Conservation (phyloP, 2,888 invertebrate genomes). For the Yponomeuta malinellus region DNA sequence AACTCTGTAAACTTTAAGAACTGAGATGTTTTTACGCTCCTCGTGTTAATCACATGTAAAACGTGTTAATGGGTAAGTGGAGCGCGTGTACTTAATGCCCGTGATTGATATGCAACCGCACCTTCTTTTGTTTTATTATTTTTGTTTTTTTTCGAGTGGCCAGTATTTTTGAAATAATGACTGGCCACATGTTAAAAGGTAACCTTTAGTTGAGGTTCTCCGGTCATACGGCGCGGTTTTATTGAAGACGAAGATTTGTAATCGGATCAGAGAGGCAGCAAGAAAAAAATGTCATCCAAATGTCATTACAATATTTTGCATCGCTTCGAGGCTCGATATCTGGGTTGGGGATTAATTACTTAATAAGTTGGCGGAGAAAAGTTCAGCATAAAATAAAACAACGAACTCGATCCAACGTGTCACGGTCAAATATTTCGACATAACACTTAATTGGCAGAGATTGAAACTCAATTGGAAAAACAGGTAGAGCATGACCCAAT, state of each 20-base stretch:
- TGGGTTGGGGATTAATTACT: conserved; percentile 7
- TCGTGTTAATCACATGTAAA: conserved; percentile 31
- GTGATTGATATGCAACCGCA: conserved; percentile 49
- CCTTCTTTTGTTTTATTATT: not conserved
- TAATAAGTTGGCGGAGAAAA: conserved; percentile 6
- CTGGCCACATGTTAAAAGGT: not conserved
- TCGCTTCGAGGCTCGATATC: not conserved
- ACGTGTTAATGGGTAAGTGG: conserved; percentile 61
- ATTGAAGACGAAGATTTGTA: not conserved
- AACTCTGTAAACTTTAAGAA: conserved; percentile 33
- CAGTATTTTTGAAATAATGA: not conserved
- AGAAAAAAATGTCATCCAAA: conserved; percentile 2
- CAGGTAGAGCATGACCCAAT: too few relatives aligned
- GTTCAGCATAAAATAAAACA: conserved; percentile 9
- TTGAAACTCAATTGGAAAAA: not conserved
- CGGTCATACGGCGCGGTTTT: not conserved
- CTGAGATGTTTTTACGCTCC: conserved; percentile 48
- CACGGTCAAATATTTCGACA: conserved; percentile 15
- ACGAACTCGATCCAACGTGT: conserved; percentile 11
- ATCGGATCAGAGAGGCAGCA: not conserved
- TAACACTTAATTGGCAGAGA: not conserved
- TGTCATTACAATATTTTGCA: conserved; percentile 4
- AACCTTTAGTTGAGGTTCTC: not conserved
- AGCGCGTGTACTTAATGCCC: conserved; percentile 48
- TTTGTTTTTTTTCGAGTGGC: not conserved